Evolutionary conservation across 2,888 invertebrate genomes (phyloP).

Genomic region (Ethmia dodecea): DNA sequence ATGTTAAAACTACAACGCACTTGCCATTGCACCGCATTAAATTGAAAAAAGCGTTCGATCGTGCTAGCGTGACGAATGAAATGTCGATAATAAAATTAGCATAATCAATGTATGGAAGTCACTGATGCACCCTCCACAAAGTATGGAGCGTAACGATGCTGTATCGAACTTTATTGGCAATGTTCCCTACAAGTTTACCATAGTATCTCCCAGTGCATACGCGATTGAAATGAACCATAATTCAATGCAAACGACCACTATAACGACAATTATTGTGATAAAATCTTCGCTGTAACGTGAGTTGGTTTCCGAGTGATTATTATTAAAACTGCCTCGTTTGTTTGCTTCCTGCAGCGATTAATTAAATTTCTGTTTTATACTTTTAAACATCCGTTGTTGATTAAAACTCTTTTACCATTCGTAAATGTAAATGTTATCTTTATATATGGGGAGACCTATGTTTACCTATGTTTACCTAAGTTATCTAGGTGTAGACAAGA

Average conservation of each 20-base stretch:
- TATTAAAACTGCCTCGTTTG: slow-evolving; percentile 37
- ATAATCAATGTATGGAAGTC: slow-evolving; percentile 66
- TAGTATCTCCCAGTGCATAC: slow-evolving; percentile 46
- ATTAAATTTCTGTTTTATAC: no score
- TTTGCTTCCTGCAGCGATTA: slow-evolving; percentile 19
- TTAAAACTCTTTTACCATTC: no score
- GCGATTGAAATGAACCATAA: slow-evolving; percentile 70
- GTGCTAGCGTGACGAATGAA: slow-evolving; percentile 52
- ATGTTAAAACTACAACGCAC: slow-evolving; percentile 33
- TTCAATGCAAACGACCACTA: slow-evolving; percentile 61
- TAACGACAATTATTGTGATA: slow-evolving; percentile 56
- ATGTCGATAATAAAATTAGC: slow-evolving; percentile 70
- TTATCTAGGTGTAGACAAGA: no score
- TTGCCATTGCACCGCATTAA: slow-evolving; percentile 24
- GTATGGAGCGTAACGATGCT: slow-evolving; percentile 34
- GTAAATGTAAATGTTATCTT: no score
- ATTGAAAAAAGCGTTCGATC: slow-evolving; percentile 27
- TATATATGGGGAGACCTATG: no score
- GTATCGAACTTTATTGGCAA: slow-evolving; percentile 63
- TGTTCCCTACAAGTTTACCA: slow-evolving; percentile 49
- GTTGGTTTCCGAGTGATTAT: slow-evolving; percentile 34
- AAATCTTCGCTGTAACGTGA: slow-evolving; percentile 40
- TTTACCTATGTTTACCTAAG: no score
- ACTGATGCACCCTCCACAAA: slow-evolving; percentile 46
- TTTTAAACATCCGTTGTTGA: no score